Percentiles rank a stretch among this genome's conserved stretches.
Evolutionary conservation across 2,113 vertebrate species (phyloP).

Genomic region (Sisor rabdophorus): DNA sequence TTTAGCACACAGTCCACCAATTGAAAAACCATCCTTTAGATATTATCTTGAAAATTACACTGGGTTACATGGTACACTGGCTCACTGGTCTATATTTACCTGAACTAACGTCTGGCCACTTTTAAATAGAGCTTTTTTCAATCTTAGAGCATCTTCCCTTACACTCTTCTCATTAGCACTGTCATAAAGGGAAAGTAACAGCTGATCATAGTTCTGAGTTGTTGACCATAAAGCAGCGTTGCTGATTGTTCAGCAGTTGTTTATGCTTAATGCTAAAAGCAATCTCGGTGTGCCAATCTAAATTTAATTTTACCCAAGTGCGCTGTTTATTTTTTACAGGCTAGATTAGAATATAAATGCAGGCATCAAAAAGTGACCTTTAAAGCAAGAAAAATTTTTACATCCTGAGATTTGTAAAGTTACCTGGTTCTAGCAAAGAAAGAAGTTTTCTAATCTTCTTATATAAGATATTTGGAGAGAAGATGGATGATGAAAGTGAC

Average conservation of each 20-base stretch:
- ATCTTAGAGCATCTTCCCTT: background rate
- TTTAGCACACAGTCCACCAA: background rate
- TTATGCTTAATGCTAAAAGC: slow-evolving; percentile 23
- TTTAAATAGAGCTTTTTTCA: background rate
- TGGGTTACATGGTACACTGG: background rate
- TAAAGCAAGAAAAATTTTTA: slow-evolving; percentile 23
- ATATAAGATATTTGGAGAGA: slow-evolving; percentile 19
- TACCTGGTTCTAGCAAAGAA: slow-evolving; percentile 2
- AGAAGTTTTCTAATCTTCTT: slow-evolving; percentile 10
- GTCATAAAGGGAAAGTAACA: background rate
- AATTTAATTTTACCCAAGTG: slow-evolving; percentile 1
- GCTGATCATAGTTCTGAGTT: background rate
- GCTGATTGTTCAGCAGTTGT: background rate
- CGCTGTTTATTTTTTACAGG: slow-evolving; percentile 33
- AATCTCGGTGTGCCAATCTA: slow-evolving; percentile 24
- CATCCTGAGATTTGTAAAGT: background rate
- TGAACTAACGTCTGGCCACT: background rate
- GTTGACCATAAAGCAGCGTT: background rate
- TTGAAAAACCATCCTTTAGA: background rate
- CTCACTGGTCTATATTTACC: too few species aligned
- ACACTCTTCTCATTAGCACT: background rate
- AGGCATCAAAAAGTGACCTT: slow-evolving; percentile 30
- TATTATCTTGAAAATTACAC: background rate
- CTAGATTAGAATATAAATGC: slow-evolving; percentile 43
- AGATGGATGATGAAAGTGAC: slow-evolving; percentile 17